Base-by-base conservation (phyloP, 2,797 vertebrate genomes). In the Lates japonicus region DNA sequence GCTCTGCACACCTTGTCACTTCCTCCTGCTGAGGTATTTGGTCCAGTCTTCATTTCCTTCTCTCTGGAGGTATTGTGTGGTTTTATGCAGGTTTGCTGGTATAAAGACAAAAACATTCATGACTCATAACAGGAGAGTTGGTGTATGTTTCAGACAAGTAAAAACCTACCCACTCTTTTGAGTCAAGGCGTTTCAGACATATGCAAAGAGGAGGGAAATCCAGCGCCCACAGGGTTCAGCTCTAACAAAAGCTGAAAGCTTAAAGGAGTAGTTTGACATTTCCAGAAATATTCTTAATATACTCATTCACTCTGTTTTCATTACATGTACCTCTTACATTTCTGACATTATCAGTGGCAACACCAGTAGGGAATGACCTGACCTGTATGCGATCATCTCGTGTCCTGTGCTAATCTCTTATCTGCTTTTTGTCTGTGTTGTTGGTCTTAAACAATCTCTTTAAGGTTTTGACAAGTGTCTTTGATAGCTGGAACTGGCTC, bases 81-180 rank as follows among this genome's bases (percentile, higher is more conserved):
- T 69, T 80, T 71, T 29, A 29, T 49, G 35, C 35, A 17, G 33
- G 35, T 70, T 70, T 63, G 42, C 51, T 42, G 51, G 17, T 14
- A 14, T 8, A 4, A 16, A 74, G 61, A 69, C 48, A 65, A 78
- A 83, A 39, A 11, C 7, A 3, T 57, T 65, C 8, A 1, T 77
- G 74, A 69, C 55, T 75, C 39, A 51, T 29, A 80, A 68, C 65
- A 70, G 76, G 63, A 83, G 76, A 22, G 9, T 20, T 33, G 62
- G 33, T 55, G 17, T 48, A 1, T 31, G 68, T 73, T 55, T 63
- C 42, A 70, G 20, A 11, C 20, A 19, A 22, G 37, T 54, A 31
- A 46, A 51, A 63, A 74, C 71, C n/a, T 25, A 48, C 55, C 29
- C 14, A 13, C 19, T 17, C 54, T 25, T 33, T 20, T 37, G 5